phyloP scores from a whole-genome alignment of 2,797 vertebrate species.

The Microctenopoma steveboyesi region DNA sequence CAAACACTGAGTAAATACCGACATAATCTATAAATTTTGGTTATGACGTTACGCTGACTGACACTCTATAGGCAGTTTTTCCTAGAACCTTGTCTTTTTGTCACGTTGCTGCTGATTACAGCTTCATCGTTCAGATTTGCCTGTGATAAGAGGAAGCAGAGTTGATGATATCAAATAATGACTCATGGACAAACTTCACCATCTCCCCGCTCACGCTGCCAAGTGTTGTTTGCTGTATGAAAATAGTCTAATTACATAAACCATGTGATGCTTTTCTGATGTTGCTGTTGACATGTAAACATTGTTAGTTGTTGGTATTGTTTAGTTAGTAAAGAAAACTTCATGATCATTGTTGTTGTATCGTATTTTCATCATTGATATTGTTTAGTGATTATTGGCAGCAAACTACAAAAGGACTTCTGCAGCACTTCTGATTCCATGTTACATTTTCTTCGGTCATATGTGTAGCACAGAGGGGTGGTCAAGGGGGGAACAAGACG shows the following conservation, averaged over 20 bases:
- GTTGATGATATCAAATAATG: slow-evolving; percentile 49
- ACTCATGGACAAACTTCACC: slow-evolving; percentile 5
- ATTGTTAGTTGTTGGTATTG: too few relatives aligned
- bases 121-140: slow-evolving; percentile 35
- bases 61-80: slow-evolving; percentile 13
- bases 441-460: not conserved
- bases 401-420: too few relatives aligned
- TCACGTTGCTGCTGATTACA: slow-evolving; percentile 26
- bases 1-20: slow-evolving; percentile 14
- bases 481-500: too few relatives aligned
- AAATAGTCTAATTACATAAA: too few relatives aligned
- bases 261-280: too few relatives aligned
- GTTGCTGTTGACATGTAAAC: too few relatives aligned
- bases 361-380: too few relatives aligned
- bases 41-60: not conserved
- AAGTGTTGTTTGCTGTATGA: not conserved
- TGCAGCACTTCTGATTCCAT: too few relatives aligned
- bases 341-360: too few relatives aligned
- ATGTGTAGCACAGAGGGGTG: too few relatives aligned
- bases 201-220: not conserved
- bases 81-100: slow-evolving; percentile 3
- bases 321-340: too few relatives aligned
- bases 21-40: not conserved
- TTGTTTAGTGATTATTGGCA: too few relatives aligned
- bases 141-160: slow-evolving; percentile 29